These are phyloP conservation scores for Nothocercus julius DNA, from an alignment of 2,113 vertebrate genomes.

Conservation along the genomic window DNA sequence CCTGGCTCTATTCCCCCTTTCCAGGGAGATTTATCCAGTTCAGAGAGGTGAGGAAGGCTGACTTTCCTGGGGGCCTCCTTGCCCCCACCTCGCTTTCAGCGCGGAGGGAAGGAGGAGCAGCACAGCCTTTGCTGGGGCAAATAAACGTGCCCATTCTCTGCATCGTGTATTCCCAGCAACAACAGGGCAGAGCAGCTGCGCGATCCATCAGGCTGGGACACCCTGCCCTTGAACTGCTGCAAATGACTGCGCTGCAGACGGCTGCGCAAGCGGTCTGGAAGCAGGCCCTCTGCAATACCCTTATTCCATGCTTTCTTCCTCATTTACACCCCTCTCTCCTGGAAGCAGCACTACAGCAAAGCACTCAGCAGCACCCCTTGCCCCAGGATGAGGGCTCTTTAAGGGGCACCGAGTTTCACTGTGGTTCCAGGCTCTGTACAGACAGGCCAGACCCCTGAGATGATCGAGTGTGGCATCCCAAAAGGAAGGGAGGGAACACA, in stretches of 20 bases:
- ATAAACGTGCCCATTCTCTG: neutral
- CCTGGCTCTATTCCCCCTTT: neutral
- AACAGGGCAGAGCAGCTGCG: neutral
- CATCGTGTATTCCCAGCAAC: rapidly evolving
- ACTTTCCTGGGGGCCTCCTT: neutral
- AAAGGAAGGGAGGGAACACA: slow-evolving; percentile 28
- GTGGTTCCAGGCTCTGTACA: neutral
- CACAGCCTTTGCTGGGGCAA: neutral
- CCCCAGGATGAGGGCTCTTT: neutral
- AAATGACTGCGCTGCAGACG: neutral
- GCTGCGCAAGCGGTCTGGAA: neutral
- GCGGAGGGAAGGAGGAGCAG: neutral
- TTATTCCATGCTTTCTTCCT: neutral
- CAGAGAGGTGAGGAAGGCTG: too few relatives aligned
- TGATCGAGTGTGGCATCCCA: slow-evolving; percentile 39
- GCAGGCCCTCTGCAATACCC: neutral
- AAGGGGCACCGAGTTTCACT: neutral
- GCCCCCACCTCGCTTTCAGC: rapidly evolving
- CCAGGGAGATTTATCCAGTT: neutral
- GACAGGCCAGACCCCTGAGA: neutral
- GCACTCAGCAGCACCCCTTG: rapidly evolving
- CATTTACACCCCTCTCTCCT: neutral
- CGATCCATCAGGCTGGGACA: neutral
- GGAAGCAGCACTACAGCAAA: neutral
- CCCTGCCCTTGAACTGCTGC: neutral